These are phyloP conservation scores for Sandelia bainsii DNA, from an alignment of 2,797 vertebrate species.

Conservation along the genomic window DNA sequence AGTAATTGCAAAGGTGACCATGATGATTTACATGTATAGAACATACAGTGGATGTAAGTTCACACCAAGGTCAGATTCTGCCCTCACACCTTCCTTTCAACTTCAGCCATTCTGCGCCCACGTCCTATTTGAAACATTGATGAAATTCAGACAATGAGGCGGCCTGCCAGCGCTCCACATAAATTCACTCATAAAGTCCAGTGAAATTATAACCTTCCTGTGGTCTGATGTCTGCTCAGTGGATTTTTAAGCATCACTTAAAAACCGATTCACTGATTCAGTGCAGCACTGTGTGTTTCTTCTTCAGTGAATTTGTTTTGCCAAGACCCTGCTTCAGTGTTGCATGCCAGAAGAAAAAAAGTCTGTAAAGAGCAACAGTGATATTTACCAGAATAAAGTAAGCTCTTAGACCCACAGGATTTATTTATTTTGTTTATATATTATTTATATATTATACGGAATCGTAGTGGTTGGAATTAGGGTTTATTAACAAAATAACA, in stretches of 20 bases:
- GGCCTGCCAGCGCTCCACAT: slow-evolving; percentile 16
- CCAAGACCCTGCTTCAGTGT: slow-evolving; percentile 4
- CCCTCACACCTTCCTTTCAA: slow-evolving; percentile 9
- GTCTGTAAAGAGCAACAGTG: too few relatives aligned
- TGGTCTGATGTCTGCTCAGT: slow-evolving; percentile 25
- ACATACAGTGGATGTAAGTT: slow-evolving; percentile 8
- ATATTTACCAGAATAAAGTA: slow-evolving; percentile 5
- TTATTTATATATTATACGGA: neutral
- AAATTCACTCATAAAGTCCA: slow-evolving; percentile 24
- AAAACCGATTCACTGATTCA: too few relatives aligned
- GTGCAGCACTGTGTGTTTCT: slow-evolving; percentile 17
- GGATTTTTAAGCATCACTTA: slow-evolving; percentile 26
- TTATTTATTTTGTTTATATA: slow-evolving; percentile 33
- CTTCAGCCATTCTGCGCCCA: neutral
- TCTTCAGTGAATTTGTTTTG: slow-evolving; percentile 11
- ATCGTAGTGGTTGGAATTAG: slow-evolving; percentile 1
- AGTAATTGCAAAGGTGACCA: slow-evolving; percentile 10
- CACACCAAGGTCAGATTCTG: slow-evolving; percentile 39
- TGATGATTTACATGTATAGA: neutral
- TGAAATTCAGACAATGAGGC: slow-evolving; percentile 19
- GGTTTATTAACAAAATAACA: too few relatives aligned
- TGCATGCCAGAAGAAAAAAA: slow-evolving; percentile 2
- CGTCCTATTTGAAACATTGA: slow-evolving; percentile 31
- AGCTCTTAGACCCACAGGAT: slow-evolving; percentile 15
- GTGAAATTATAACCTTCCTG: slow-evolving; percentile 6